A percentile compares a stretch with the other conserved stretches of the same genome.
phyloP scores from a whole-genome alignment of 2,888 invertebrate genomes.

The Spisula subtruncata region DNA sequence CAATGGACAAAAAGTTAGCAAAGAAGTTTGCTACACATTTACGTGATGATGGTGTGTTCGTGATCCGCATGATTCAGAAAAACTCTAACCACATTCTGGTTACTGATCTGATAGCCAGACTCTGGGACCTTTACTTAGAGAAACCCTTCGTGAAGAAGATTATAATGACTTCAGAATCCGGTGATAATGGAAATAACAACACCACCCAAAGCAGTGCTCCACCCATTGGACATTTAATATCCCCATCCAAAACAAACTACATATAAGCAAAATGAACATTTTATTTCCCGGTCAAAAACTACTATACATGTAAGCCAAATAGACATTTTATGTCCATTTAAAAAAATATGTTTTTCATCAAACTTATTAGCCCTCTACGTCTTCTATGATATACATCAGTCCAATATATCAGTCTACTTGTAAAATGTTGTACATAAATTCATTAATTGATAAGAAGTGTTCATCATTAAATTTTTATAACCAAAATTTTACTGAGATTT shows the following conservation, averaged over 20 bases:
- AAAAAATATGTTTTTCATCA: too few species aligned
- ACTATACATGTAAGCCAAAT: too few species aligned
- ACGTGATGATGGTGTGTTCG: slow-evolving; percentile 82
- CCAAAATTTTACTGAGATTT: too few species aligned
- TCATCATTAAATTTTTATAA: too few species aligned
- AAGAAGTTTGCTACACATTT: slow-evolving; percentile 81
- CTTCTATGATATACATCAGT: too few species aligned
- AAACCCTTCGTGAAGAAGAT: slow-evolving; percentile 81
- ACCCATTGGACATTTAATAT: background rate
- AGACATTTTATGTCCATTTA: too few species aligned
- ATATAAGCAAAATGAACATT: background rate
- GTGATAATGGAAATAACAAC: slow-evolving; percentile 49
- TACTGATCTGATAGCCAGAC: slow-evolving; percentile 78
- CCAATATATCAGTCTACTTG: too few species aligned
- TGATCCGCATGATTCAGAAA: slow-evolving; percentile 81
- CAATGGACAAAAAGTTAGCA: slow-evolving; percentile 81
- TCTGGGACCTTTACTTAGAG: slow-evolving; percentile 81
- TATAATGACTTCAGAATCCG: slow-evolving; percentile 50
- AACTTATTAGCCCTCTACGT: too few species aligned
- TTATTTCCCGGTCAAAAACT: background rate
- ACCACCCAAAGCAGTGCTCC: slow-evolving; percentile 23
- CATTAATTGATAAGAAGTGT: too few species aligned
- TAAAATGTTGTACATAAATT: too few species aligned
- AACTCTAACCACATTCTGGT: slow-evolving; percentile 83
- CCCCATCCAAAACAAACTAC: background rate